Conservation (phyloP, 2,797 vertebrate species). For the Otus scops region DNA sequence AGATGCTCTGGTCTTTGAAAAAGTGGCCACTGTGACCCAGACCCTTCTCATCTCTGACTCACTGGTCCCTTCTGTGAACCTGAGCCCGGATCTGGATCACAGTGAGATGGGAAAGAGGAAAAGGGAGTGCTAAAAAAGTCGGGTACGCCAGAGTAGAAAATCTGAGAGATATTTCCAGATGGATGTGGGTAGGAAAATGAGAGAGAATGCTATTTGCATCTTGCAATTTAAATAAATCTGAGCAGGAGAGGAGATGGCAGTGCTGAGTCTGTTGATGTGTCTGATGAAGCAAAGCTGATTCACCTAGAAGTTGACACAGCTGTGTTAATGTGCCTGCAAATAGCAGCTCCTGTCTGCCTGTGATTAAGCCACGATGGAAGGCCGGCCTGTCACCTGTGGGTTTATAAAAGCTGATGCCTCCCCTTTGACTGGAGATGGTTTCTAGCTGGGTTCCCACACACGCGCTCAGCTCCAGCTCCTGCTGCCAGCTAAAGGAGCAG, state of each 20-base stretch:
- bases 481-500: constrained; percentile 36
- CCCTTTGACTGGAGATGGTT: constrained; percentile 40
- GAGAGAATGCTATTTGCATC: constrained; percentile 68
- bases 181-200: constrained; percentile 59
- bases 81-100: neutral
- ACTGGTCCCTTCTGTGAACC: neutral
- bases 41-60: neutral
- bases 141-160: neutral
- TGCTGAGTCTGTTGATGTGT: constrained; percentile 66
- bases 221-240: constrained; percentile 72
- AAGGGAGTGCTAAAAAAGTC: neutral
- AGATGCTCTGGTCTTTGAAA: neutral
- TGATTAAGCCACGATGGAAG: constrained; percentile 19
- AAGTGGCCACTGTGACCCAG: neutral
- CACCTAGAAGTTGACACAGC: constrained; percentile 72
- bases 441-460: constrained; percentile 36
- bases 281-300: constrained; percentile 77
- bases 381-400: constrained; percentile 50
- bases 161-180: constrained; percentile 46
- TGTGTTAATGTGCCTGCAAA: constrained; percentile 71
- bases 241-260: constrained; percentile 62
- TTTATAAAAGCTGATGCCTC: constrained; percentile 23
- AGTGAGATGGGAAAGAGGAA: neutral
- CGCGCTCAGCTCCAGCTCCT: neutral
- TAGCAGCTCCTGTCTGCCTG: constrained; percentile 58